These are phyloP conservation scores for Chrosomus eos DNA, from an alignment of 2,797 vertebrate genomes.

Conservation along the genomic window DNA sequence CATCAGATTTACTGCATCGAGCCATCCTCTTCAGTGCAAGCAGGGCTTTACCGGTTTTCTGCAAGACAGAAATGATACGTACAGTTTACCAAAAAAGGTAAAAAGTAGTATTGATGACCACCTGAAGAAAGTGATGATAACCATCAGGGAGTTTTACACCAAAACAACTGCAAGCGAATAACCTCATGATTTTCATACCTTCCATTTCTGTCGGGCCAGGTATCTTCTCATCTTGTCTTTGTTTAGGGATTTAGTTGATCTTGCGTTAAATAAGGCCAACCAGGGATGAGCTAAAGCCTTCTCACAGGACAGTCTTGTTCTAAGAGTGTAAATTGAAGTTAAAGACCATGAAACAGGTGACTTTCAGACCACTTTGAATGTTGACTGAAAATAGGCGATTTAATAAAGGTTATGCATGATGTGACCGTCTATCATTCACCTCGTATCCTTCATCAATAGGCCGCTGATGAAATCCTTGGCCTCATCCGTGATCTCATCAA, in stretches of 20 bases:
- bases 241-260: slow-evolving; percentile 75
- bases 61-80: not conserved
- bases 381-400: not conserved
- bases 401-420: not conserved
- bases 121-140: not conserved
- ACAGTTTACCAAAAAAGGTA: not conserved
- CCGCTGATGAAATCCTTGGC: slow-evolving; percentile 86
- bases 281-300: slow-evolving; percentile 83
- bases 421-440: slow-evolving; percentile 64
- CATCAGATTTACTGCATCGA: slow-evolving; percentile 70
- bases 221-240: slow-evolving; percentile 85
- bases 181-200: slow-evolving; percentile 71
- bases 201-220: slow-evolving; percentile 85
- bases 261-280: slow-evolving; percentile 76
- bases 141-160: not conserved
- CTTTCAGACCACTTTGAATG: not conserved
- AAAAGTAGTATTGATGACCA: not conserved
- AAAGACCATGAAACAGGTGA: not conserved
- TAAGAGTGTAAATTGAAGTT: slow-evolving; percentile 52
- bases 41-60: slow-evolving; percentile 86
- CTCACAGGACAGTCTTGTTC: slow-evolving; percentile 76
- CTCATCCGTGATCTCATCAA: slow-evolving; percentile 82
- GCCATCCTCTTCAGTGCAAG: slow-evolving; percentile 85
- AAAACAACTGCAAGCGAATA: not conserved
- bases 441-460: slow-evolving; percentile 80